A percentile compares a stretch with the other conserved stretches of the same genome.
These are phyloP conservation scores for Acleris literana DNA, from an alignment of 2,888 invertebrate genomes.

Conservation along the genomic window DNA sequence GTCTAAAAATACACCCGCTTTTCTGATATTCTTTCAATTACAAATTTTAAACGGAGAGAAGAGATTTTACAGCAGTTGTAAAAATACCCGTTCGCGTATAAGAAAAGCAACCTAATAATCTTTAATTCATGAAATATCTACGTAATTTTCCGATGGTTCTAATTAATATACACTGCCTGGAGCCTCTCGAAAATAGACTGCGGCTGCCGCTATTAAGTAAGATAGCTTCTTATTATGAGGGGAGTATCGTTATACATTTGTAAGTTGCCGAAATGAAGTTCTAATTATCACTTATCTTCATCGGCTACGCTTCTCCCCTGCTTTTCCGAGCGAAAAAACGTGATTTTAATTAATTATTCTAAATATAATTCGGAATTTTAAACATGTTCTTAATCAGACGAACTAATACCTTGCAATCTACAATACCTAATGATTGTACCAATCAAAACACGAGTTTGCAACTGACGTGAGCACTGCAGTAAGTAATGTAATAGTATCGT, in stretches of 20 bases:
- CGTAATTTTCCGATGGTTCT: constrained; percentile 14
- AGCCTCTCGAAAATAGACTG: constrained; percentile 16
- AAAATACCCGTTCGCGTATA: constrained; percentile 2
- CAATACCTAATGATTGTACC: too few relatives aligned
- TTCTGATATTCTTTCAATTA: neutral
- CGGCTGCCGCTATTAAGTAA: constrained; percentile 11
- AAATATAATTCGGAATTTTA: too few relatives aligned
- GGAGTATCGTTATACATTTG: constrained; percentile 3
- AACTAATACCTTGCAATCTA: too few relatives aligned
- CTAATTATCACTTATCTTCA: constrained; percentile 1
- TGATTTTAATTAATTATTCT: neutral
- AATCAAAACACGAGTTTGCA: too few relatives aligned
- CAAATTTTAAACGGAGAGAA: neutral
- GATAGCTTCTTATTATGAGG: constrained; percentile 17
- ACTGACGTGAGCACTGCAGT: too few relatives aligned
- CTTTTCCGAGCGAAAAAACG: neutral
- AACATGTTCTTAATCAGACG: too few relatives aligned
- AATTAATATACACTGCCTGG: constrained; percentile 22
- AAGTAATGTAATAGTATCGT: too few relatives aligned
- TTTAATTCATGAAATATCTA: constrained; percentile 19
- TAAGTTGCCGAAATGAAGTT: constrained; percentile 12
- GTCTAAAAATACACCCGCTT: neutral
- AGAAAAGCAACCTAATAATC: constrained; percentile 10
- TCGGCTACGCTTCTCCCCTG: neutral
- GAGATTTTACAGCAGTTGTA: neutral